Conservation (phyloP, 2,888 invertebrate species). For the Callosobruchus maculatus region DNA sequence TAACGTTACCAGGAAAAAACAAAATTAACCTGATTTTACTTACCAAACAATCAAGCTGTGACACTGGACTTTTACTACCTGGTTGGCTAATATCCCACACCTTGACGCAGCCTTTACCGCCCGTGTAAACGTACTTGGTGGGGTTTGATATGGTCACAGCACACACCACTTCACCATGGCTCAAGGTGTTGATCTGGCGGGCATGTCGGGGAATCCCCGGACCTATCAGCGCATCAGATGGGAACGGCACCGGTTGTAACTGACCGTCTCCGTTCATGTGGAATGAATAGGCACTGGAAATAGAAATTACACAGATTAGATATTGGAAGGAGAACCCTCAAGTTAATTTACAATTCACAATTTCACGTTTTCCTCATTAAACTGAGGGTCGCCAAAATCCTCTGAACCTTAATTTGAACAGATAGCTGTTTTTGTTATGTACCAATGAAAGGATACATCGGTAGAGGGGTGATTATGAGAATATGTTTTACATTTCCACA, state of each 20-base stretch:
- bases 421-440: no score
- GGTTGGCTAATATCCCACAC: constrained; percentile 95
- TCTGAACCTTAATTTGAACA: no score
- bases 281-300: constrained; percentile 87
- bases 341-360: no score
- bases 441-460: no score
- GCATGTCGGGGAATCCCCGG: constrained; percentile 92
- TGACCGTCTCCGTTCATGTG: constrained; percentile 88
- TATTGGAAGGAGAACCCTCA: not conserved
- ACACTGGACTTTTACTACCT: constrained; percentile 80
- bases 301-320: constrained; percentile 1
- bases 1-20: not conserved
- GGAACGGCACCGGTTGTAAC: constrained; percentile 91
- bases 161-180: constrained; percentile 95
- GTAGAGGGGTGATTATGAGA: no score
- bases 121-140: constrained; percentile 91
- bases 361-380: no score
- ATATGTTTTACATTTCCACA: no score
- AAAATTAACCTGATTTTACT: constrained; percentile 41
- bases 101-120: constrained; percentile 95
- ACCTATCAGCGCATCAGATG: constrained; percentile 88
- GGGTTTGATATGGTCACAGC: constrained; percentile 95
- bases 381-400: no score
- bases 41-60: constrained; percentile 88
- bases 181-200: constrained; percentile 85